Evolutionary conservation across 2,797 vertebrate genomes (phyloP).

Genomic region (Chelon labrosus): DNA sequence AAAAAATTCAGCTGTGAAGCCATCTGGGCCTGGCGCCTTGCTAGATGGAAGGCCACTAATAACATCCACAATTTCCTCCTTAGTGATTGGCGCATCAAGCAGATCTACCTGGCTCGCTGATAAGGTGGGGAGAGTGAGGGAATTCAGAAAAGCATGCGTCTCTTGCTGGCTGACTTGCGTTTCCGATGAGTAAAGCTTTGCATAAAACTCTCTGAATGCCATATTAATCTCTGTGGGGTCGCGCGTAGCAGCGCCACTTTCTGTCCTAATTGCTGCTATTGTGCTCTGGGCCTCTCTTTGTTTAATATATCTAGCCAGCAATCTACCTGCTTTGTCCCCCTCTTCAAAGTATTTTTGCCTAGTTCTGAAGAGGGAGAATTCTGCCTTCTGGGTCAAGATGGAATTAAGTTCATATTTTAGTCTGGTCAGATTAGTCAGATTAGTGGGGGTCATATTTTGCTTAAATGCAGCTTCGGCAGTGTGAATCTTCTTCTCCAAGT

Average conservation of each 20-base stretch:
- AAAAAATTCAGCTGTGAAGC: background rate
- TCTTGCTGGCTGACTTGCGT: background rate
- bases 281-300: background rate
- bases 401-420: background rate
- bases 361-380: background rate
- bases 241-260: fast-evolving
- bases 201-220: background rate
- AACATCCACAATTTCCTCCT: background rate
- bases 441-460: background rate
- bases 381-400: background rate
- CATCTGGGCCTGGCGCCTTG: background rate
- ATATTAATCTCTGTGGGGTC: background rate
- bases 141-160: background rate
- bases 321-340: background rate
- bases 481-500: background rate
- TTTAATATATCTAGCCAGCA: background rate
- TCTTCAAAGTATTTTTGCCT: constrained; percentile 7
- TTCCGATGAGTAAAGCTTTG: background rate
- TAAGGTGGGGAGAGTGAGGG: background rate
- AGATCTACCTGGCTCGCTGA: background rate
- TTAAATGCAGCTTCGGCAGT: background rate
- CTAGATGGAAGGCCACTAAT: background rate
- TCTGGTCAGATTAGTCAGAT: background rate
- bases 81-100: background rate
- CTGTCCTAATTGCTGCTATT: background rate